Percentiles rank a stretch among this genome's conserved stretches.
phyloP scores from a whole-genome alignment of 1,140 invertebrate genomes.

The silkworm (Bombyx mori) region DNA sequence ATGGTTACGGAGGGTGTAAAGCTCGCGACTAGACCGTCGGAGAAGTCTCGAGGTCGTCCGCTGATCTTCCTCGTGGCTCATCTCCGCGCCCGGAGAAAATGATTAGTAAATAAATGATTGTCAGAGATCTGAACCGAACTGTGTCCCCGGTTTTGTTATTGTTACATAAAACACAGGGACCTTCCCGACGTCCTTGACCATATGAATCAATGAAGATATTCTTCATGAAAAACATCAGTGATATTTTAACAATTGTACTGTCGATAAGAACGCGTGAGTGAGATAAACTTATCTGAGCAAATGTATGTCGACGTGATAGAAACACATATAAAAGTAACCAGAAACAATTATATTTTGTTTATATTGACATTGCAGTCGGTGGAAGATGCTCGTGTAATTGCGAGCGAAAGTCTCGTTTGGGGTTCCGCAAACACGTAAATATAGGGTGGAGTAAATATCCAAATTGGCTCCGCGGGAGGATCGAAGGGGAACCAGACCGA shows the following conservation, averaged over 20 bases:
- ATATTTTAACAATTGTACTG: slow-evolving; percentile 19
- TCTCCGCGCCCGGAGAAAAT: slow-evolving; percentile 1
- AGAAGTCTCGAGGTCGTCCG: slow-evolving; percentile 53
- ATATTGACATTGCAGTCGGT: slow-evolving; percentile 12
- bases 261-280: slow-evolving; percentile 33
- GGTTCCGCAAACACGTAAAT: neutral
- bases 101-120: slow-evolving; percentile 2
- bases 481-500: too few relatives aligned
- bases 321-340: slow-evolving; percentile 8
- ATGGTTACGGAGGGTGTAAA: slow-evolving; percentile 21
- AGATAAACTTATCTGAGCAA: slow-evolving; percentile 31
- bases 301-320: slow-evolving; percentile 21
- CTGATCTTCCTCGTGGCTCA: slow-evolving; percentile 44
- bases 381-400: slow-evolving; percentile 16
- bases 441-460: neutral
- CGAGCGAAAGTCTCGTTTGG: slow-evolving; percentile 10
- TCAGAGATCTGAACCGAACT: too few relatives aligned
- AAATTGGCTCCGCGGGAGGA: too few relatives aligned
- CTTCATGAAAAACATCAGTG: slow-evolving; percentile 27
- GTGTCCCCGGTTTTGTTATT: too few relatives aligned
- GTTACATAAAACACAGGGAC: too few relatives aligned
- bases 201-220: too few relatives aligned
- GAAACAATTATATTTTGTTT: slow-evolving; percentile 15
- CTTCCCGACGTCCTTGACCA: too few relatives aligned
- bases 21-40: slow-evolving; percentile 19